A percentile compares a stretch with the other conserved stretches of the same genome.
phyloP scores from a whole-genome alignment of 92 coral and sea anemone genomes.

The Porites divaricata region DNA sequence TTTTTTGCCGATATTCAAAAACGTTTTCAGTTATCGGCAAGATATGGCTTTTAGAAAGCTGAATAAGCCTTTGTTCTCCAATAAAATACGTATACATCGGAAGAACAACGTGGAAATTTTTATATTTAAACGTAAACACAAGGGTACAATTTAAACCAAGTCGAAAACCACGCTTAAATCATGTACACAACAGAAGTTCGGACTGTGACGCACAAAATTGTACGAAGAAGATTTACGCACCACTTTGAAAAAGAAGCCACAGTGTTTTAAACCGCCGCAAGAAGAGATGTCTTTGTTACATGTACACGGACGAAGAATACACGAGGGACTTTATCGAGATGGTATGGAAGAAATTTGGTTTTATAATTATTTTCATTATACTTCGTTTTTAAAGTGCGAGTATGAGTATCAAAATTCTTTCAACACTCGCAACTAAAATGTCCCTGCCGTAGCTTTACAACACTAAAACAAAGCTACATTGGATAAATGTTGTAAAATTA shows the following conservation, averaged over 20 bases:
- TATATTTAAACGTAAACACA: conserved; percentile 74
- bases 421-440: neutral
- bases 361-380: neutral
- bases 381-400: neutral
- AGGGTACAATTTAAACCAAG: conserved; percentile 27
- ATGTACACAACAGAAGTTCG: neutral
- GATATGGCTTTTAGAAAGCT: conserved; percentile 64
- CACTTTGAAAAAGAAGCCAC: neutral
- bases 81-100: conserved; percentile 18
- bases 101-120: conserved; percentile 25
- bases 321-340: neutral
- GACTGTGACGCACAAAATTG: neutral
- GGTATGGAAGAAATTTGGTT: neutral
- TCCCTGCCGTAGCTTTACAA: neutral
- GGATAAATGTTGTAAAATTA: neutral
- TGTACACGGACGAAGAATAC: neutral
- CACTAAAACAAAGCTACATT: neutral
- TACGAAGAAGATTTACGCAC: neutral
- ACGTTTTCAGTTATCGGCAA: conserved; percentile 17
- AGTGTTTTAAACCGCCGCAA: neutral
- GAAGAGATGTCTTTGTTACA: neutral
- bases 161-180: neutral
- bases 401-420: neutral
- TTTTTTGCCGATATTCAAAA: conserved; percentile 40
- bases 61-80: conserved; percentile 48